Conservation (phyloP, 2,888 invertebrate species). For the Morinoia aosen region DNA sequence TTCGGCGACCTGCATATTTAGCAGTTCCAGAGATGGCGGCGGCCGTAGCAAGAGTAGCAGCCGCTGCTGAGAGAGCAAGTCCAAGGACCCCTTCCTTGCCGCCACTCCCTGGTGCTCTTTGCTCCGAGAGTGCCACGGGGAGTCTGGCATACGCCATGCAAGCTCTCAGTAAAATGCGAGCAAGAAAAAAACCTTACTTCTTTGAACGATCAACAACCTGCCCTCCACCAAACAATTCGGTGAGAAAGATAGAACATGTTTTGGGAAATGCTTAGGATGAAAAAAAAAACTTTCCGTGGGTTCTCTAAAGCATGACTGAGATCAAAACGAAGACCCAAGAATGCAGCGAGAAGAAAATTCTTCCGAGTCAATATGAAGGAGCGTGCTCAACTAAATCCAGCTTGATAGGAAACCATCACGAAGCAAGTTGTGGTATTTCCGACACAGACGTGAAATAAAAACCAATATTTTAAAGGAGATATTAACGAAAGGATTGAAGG, state of each 20-base stretch:
- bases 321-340: not conserved
- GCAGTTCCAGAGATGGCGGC: not conserved
- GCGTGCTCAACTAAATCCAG: not conserved
- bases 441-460: not conserved
- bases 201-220: not conserved
- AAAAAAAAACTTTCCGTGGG: too few species aligned
- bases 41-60: not conserved
- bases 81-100: not conserved
- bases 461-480: not conserved
- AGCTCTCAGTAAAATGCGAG: not conserved
- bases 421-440: not conserved
- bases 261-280: not conserved
- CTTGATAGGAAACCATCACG: not conserved
- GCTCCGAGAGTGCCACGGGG: not conserved
- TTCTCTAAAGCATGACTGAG: not conserved
- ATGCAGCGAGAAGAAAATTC: not conserved
- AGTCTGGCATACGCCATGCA: conserved; percentile 4
- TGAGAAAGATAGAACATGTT: not conserved
- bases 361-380: not conserved
- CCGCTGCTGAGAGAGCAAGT: not conserved
- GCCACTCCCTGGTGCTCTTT: conserved; percentile 10
- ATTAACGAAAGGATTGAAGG: not conserved
- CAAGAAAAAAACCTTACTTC: not conserved
- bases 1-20: not conserved
- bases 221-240: not conserved